Percentiles rank a stretch among this genome's conserved stretches.
phyloP scores from a whole-genome alignment of 1,140 invertebrate species.

The Mya arenaria region DNA sequence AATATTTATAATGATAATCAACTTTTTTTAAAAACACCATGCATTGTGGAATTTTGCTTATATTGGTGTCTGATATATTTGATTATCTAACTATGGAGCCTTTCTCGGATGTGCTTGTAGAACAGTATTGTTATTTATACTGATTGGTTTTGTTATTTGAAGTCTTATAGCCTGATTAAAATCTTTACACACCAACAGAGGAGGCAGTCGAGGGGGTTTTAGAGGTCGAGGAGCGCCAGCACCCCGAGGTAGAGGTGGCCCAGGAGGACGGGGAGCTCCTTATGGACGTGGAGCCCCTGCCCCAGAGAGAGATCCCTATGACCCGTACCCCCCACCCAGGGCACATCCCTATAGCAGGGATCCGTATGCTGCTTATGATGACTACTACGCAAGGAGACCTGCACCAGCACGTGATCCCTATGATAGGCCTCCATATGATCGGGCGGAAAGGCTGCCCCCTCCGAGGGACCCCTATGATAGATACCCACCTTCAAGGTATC shows the following conservation, averaged over 20 bases:
- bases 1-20: too few species aligned
- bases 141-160: neutral
- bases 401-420: conserved; percentile 16
- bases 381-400: conserved; percentile 54
- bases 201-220: neutral
- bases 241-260: conserved; percentile 56
- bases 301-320: conserved; percentile 52
- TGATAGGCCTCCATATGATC: conserved; percentile 24
- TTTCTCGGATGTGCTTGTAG: too few species aligned
- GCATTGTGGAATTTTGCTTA: too few species aligned
- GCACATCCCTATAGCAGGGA: conserved; percentile 39
- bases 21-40: too few species aligned
- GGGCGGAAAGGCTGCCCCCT: conserved; percentile 52
- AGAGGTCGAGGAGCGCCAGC: neutral
- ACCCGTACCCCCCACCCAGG: conserved; percentile 57
- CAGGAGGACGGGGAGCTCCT: conserved; percentile 51
- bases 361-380: conserved; percentile 48
- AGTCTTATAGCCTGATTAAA: neutral
- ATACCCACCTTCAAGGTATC: conserved; percentile 49
- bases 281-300: conserved; percentile 47
- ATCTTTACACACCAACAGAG: too few species aligned
- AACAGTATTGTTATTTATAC: neutral
- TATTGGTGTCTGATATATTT: too few species aligned
- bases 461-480: conserved; percentile 58
- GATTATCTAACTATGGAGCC: too few species aligned